These are phyloP conservation scores for Pseudomyrmex flavicornis DNA, from an alignment of 1,140 invertebrate species.

Conservation along the genomic window DNA sequence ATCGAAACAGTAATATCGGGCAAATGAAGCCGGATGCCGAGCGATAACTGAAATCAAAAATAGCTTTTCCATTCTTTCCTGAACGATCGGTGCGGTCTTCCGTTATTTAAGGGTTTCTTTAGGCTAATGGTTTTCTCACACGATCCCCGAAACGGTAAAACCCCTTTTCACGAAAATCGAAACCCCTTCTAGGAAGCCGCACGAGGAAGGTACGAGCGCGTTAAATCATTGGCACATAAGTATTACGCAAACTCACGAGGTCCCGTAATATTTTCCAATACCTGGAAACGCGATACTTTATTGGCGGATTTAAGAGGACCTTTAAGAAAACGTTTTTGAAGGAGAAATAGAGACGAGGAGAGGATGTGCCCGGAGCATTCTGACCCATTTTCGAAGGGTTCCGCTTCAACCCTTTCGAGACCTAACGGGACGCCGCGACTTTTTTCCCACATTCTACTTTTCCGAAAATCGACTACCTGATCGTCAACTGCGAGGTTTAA, in stretches of 20 bases:
- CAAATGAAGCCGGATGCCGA: background rate
- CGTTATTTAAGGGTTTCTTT: conserved; percentile 79
- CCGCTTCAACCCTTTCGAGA: conserved; percentile 80
- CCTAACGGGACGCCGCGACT: conserved; percentile 78
- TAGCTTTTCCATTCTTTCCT: conserved; percentile 34
- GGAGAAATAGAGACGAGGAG: conserved; percentile 16
- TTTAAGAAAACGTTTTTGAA: conserved; percentile 77
- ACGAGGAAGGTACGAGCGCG: conserved; percentile 11
- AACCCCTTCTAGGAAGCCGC: conserved; percentile 61
- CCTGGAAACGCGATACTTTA: conserved; percentile 80
- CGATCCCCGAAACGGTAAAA: conserved; percentile 73
- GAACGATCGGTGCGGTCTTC: conserved; percentile 60
- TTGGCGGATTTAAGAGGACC: conserved; percentile 74
- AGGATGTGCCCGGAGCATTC: conserved; percentile 68
- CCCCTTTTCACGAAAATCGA: conserved; percentile 74
- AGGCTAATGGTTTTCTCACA: conserved; percentile 83
- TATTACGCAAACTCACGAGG: conserved; percentile 42
- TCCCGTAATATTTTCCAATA: conserved; percentile 41
- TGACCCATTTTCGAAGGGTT: conserved; percentile 79
- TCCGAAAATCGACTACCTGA: conserved; percentile 77
- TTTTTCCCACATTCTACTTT: conserved; percentile 84
- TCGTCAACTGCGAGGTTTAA: conserved; percentile 60
- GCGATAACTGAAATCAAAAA: conserved; percentile 26
- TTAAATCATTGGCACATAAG: conserved; percentile 54
- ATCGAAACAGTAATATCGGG: background rate